These are phyloP conservation scores for Nannoperca obscura DNA, from an alignment of 2,797 vertebrate genomes.

Conservation along the genomic window DNA sequence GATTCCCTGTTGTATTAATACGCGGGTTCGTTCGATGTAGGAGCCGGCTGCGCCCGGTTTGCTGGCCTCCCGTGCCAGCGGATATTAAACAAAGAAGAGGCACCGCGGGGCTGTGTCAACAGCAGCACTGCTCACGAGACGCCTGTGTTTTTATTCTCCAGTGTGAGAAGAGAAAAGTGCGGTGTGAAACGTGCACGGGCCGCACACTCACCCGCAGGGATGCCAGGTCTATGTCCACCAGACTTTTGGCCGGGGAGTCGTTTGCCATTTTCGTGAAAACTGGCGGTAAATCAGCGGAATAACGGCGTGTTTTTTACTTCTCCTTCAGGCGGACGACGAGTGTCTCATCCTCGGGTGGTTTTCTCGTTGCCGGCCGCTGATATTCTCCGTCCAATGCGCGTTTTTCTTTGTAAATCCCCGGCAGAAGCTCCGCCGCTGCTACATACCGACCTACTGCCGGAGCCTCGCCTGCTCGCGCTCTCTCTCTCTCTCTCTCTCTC, in stretches of 20 bases:
- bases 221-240: conserved; percentile 97
- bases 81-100: conserved; percentile 88
- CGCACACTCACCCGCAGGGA: conserved; percentile 91
- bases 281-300: conserved; percentile 51
- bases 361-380: conserved; percentile 32
- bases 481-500: conserved; percentile 21
- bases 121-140: not conserved
- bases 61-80: conserved; percentile 78
- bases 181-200: fast-evolving
- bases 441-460: conserved; percentile 83
- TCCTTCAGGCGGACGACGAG: conserved; percentile 67
- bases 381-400: conserved; percentile 45
- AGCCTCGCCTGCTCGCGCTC: conserved; percentile 17
- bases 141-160: not conserved
- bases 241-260: conserved; percentile 97
- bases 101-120: conserved; percentile 62
- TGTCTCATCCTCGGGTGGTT: conserved; percentile 80
- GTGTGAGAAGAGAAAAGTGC: not conserved
- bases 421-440: conserved; percentile 74
- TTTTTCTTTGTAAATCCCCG: conserved; percentile 64
- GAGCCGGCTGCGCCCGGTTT: conserved; percentile 83
- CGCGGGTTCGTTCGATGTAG: conserved; percentile 51
- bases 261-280: conserved; percentile 92
- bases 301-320: conserved; percentile 31
- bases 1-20: conserved; percentile 29